phyloP scores from a whole-genome alignment of 2,113 vertebrate genomes.

The Calypte anna region DNA sequence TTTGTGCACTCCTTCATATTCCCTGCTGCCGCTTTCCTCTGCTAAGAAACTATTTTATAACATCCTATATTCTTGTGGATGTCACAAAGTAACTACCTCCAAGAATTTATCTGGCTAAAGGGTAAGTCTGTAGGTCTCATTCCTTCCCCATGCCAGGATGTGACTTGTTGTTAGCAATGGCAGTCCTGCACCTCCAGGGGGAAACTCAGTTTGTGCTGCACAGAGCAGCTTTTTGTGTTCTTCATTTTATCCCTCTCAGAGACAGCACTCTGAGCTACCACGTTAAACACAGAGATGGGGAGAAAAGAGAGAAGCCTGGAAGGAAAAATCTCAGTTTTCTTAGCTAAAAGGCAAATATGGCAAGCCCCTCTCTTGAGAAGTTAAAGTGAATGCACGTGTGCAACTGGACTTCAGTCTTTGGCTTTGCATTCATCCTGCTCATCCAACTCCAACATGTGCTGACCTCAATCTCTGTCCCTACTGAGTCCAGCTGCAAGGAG shows the following conservation, averaged over 20 bases:
- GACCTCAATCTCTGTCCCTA: not conserved
- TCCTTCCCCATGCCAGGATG: not conserved
- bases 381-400: not conserved
- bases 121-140: not conserved
- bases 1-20: not conserved
- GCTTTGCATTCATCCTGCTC: not conserved
- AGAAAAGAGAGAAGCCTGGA: not conserved
- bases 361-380: not conserved
- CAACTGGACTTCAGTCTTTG: not conserved
- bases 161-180: not conserved
- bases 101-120: not conserved
- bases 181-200: not conserved
- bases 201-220: not conserved
- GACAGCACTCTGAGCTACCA: not conserved
- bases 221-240: not conserved
- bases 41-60: not conserved
- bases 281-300: not conserved
- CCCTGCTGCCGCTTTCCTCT: not conserved
- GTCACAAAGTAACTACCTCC: not conserved
- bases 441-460: rapidly evolving
- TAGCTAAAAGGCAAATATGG: not conserved
- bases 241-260: not conserved
- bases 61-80: not conserved
- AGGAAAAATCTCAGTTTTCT: not conserved
- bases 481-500: not conserved